A percentile compares a stretch with the other conserved stretches of the same genome.
These are phyloP conservation scores for Poeciliopsis presidionis DNA, from an alignment of 2,797 vertebrate species.

Conservation along the genomic window DNA sequence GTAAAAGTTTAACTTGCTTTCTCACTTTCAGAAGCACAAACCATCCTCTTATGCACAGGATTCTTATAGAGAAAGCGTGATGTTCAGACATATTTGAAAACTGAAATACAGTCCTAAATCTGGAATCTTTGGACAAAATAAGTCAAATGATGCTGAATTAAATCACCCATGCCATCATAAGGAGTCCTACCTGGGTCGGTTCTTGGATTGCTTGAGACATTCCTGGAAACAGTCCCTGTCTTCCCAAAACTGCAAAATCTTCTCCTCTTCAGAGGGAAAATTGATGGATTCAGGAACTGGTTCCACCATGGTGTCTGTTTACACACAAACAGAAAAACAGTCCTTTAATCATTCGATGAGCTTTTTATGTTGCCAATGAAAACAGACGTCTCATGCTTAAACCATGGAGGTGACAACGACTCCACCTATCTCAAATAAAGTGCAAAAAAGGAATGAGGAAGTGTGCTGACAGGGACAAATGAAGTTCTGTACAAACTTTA, in stretches of 20 bases:
- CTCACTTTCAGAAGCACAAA: background rate
- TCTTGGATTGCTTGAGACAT: conserved; percentile 94
- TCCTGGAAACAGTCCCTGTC: conserved; percentile 91
- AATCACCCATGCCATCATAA: background rate
- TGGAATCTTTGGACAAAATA: background rate
- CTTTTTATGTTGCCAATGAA: too few species aligned
- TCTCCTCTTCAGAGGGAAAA: conserved; percentile 93
- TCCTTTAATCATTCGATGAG: too few species aligned
- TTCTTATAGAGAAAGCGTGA: background rate
- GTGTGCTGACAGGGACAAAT: too few species aligned
- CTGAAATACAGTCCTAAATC: background rate
- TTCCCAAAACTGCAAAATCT: conserved; percentile 88
- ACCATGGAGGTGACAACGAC: too few species aligned
- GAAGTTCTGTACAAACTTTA: too few species aligned
- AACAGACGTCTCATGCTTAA: too few species aligned
- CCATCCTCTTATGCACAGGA: background rate
- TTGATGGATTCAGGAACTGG: conserved; percentile 90
- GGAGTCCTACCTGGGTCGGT: conserved; percentile 85
- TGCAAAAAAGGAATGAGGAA: too few species aligned
- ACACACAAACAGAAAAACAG: conserved; percentile 2
- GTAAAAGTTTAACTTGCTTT: conserved; percentile 1
- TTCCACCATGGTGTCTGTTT: conserved; percentile 87
- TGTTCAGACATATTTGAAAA: background rate
- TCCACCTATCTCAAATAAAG: too few species aligned
- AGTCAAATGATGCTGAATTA: background rate